phyloP scores from a whole-genome alignment of 2,113 vertebrate genomes.

The Ophiodon elongatus region DNA sequence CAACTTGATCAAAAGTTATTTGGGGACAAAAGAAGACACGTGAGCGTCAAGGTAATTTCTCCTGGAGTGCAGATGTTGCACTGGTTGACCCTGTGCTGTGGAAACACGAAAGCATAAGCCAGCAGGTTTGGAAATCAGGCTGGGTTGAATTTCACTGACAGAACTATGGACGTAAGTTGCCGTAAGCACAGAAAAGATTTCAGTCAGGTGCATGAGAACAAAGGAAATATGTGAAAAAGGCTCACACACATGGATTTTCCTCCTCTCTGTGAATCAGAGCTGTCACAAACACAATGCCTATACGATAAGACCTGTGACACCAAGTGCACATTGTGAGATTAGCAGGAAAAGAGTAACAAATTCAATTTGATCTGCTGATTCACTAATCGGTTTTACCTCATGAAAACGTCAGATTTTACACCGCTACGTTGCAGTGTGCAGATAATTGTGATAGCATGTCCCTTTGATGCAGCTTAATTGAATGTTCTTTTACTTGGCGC shows the following conservation, averaged over 20 bases:
- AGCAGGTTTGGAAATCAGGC: slow-evolving; percentile 40
- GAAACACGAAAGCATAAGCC: slow-evolving; percentile 34
- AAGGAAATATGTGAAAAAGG: neutral
- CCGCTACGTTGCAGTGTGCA: neutral
- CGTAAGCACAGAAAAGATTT: neutral
- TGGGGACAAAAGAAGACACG: slow-evolving; percentile 45
- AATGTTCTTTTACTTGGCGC: slow-evolving; percentile 54
- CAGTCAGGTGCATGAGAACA: slow-evolving; percentile 4
- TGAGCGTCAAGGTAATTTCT: slow-evolving; percentile 32
- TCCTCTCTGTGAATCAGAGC: neutral
- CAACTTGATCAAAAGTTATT: slow-evolving; percentile 39
- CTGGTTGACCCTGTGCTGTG: slow-evolving; percentile 31
- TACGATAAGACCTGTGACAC: neutral
- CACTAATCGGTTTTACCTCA: neutral
- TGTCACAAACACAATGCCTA: neutral
- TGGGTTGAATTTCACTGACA: slow-evolving; percentile 51
- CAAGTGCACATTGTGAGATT: slow-evolving; percentile 14
- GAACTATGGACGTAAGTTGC: neutral
- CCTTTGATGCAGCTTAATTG: slow-evolving; percentile 41
- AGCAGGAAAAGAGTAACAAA: neutral
- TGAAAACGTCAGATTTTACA: slow-evolving; percentile 3
- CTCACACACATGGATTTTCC: neutral
- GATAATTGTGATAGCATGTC: slow-evolving; percentile 16
- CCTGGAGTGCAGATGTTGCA: slow-evolving; percentile 62
- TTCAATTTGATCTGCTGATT: slow-evolving; percentile 12